Base-by-base conservation (phyloP, 2,888 invertebrate species). In the Nomada hirtipes region DNA sequence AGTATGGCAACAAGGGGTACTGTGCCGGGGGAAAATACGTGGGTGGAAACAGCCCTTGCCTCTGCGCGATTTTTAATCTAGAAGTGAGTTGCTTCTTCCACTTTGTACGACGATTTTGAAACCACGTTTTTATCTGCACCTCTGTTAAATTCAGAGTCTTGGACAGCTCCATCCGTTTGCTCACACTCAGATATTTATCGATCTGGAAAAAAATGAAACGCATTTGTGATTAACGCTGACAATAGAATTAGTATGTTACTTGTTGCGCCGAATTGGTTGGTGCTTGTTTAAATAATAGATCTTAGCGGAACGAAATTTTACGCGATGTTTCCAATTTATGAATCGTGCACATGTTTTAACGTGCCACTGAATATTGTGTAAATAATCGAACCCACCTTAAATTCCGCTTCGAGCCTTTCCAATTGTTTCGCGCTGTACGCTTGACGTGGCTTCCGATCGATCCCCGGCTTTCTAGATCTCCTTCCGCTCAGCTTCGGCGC, bases 61-160 rank as follows among this genome's bases (percentile, higher is more conserved):
- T 94, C 91, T 98, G 98, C 0, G 98, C 98, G 93, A 98, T 97
- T 93, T 98, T 98, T 84, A 98, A 94, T 3, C 98, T 95, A 0
- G 98, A 97, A 0, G 98, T 98, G 90, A 99, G 94, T 92, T 99
- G 99, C 91, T 99, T 99, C 94, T 99, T 98, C 98, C 98, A 99
- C 93, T 99, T 99, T 0, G 99, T 99, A 82, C 99, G 95, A 77
- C 99, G 95, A 92, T 99, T 98, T 94, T 98, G 98, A 93, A 98
- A 98, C 98, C 98, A 98, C 0, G 98, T 98, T 93, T 99, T 99
- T 87, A 99, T 98, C 94, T 99, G 98, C 0, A 98, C 98, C 94
- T 99, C 98, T 0, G 98, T 98, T 61, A 99, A 95, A 86, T 96
- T 97, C 50, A 99, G 94, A 0, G 97, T 96, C 93, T 98, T 98